These are phyloP conservation scores for Agapornis canus DNA, from an alignment of 2,797 vertebrate species.

Conservation along the genomic window DNA sequence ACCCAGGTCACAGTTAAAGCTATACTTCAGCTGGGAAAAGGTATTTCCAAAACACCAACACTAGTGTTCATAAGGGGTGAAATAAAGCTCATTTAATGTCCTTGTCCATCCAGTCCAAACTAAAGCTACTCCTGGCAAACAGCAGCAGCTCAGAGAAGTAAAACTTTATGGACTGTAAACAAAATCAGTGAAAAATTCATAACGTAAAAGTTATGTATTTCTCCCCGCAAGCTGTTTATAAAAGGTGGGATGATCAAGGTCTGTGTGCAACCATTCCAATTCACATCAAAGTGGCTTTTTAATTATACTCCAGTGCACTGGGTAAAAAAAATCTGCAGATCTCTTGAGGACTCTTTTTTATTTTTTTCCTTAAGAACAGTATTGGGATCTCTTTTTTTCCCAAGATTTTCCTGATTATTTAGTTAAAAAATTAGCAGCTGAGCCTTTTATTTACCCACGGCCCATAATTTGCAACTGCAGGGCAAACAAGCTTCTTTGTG, in stretches of 20 bases:
- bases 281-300: not conserved
- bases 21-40: slow-evolving; percentile 23
- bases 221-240: not conserved
- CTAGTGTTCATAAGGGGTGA: not conserved
- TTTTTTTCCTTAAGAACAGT: not conserved
- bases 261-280: not conserved
- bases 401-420: slow-evolving; percentile 50
- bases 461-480: slow-evolving; percentile 33
- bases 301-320: not conserved
- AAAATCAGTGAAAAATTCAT: slow-evolving; percentile 12
- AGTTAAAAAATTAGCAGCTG: slow-evolving; percentile 53
- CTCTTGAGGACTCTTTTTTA: not conserved
- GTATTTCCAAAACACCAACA: not conserved
- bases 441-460: slow-evolving; percentile 26
- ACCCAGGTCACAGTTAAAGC: slow-evolving; percentile 7
- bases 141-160: not conserved
- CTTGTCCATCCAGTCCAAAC: slow-evolving; percentile 5
- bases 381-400: not conserved
- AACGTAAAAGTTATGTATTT: not conserved
- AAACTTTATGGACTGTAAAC: slow-evolving; percentile 42
- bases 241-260: slow-evolving; percentile 13
- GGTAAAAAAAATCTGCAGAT: not conserved
- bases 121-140: slow-evolving; percentile 35
- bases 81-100: slow-evolving; percentile 29
- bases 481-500: not conserved